phyloP scores from a whole-genome alignment of 2,797 vertebrate species.

The Megaceryle alcyon region DNA sequence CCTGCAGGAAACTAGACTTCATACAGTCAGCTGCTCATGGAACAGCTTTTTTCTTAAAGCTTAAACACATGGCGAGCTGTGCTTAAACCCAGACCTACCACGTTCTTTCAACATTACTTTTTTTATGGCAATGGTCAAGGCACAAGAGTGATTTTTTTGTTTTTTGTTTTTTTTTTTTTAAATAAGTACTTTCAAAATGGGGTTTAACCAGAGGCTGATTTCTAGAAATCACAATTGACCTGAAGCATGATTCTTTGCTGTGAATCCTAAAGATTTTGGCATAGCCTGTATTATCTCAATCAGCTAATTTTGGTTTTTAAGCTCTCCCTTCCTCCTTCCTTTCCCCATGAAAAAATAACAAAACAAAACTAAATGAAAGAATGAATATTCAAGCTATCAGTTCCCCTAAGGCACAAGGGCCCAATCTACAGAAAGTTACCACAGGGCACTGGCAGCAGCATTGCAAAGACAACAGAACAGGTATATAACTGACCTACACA shows the following conservation, averaged over 20 bases:
- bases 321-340: not conserved
- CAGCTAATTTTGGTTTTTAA: not conserved
- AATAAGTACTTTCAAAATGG: not conserved
- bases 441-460: not conserved
- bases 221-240: not conserved
- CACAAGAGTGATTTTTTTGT: not conserved
- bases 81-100: not conserved
- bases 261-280: not conserved
- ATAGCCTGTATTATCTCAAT: not conserved
- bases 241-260: not conserved
- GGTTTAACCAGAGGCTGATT: not conserved
- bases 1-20: not conserved
- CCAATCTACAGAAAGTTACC: not conserved
- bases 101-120: not conserved
- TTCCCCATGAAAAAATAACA: no score
- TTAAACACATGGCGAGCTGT: fast-evolving
- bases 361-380: not conserved
- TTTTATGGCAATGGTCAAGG: not conserved
- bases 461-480: not conserved
- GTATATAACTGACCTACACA: not conserved
- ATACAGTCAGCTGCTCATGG: fast-evolving
- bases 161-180: not conserved
- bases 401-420: not conserved
- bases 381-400: not conserved
- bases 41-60: not conserved